Evolutionary conservation across 2,888 invertebrate species (phyloP).

Genomic region (Cyclophora punctaria): DNA sequence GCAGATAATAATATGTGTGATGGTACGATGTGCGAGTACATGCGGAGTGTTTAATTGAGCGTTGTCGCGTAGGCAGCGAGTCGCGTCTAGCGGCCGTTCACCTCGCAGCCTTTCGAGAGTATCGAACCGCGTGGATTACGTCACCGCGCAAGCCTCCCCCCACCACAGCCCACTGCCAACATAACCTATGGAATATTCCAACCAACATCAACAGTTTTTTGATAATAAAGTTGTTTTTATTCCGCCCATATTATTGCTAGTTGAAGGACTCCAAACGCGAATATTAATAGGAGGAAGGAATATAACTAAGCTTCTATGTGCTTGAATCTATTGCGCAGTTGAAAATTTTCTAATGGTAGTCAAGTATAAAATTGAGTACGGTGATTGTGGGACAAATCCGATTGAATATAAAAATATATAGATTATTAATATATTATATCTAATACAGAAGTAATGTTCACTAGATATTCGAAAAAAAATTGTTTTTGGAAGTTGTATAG

Average conservation of each 20-base stretch:
- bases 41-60: conserved; percentile 67
- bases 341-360: no score
- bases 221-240: conserved; percentile 23
- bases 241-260: not conserved
- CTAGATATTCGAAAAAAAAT: no score
- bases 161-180: conserved; percentile 28
- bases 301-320: not conserved
- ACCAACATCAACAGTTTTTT: conserved; percentile 15
- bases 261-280: no score
- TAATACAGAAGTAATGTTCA: no score
- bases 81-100: conserved; percentile 70
- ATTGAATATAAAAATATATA: no score
- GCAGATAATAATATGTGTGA: conserved; percentile 9
- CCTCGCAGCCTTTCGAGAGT: conserved; percentile 65
- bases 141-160: conserved; percentile 55
- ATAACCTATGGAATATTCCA: conserved; percentile 38
- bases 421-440: no score
- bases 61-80: conserved; percentile 50
- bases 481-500: no score
- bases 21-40: conserved; percentile 24
- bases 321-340: no score
- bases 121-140: conserved; percentile 64
- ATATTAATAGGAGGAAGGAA: no score
- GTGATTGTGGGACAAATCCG: no score
- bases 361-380: no score